Evolutionary conservation across 2,113 vertebrate genomes (phyloP).

Genomic region (Elaphurus davidianus): DNA sequence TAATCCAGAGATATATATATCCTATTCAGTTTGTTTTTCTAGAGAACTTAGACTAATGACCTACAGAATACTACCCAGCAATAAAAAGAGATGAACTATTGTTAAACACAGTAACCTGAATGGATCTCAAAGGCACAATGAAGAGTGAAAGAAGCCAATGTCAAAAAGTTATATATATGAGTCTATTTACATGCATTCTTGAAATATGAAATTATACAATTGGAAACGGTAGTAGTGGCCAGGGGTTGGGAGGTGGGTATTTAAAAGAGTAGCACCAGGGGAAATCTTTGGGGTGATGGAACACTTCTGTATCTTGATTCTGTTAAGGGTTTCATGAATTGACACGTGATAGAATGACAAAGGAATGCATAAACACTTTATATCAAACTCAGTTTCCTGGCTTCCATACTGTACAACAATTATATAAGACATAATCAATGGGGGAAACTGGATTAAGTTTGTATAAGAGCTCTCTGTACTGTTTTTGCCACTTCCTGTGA

Average conservation of each 20-base stretch:
- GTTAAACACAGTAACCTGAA: neutral
- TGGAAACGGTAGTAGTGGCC: neutral
- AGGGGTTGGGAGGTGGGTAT: neutral
- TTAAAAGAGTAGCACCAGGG: neutral
- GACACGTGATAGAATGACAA: neutral
- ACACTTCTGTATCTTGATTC: neutral
- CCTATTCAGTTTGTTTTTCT: neutral
- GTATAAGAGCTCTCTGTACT: neutral
- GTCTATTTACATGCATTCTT: neutral
- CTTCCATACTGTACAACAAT: neutral
- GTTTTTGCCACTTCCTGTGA: neutral
- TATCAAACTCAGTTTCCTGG: neutral
- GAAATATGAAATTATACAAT: conserved; percentile 15
- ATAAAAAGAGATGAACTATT: neutral
- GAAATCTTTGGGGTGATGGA: neutral
- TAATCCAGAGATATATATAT: neutral
- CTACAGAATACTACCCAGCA: neutral
- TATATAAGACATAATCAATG: neutral
- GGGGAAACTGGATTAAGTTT: neutral
- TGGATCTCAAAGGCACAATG: neutral
- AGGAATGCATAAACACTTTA: neutral
- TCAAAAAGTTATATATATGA: neutral
- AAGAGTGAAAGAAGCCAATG: neutral
- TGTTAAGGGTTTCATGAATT: neutral
- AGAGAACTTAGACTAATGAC: neutral